Evolutionary conservation across 2,113 vertebrate species (phyloP).

Genomic region (Dipodomys merriami): DNA sequence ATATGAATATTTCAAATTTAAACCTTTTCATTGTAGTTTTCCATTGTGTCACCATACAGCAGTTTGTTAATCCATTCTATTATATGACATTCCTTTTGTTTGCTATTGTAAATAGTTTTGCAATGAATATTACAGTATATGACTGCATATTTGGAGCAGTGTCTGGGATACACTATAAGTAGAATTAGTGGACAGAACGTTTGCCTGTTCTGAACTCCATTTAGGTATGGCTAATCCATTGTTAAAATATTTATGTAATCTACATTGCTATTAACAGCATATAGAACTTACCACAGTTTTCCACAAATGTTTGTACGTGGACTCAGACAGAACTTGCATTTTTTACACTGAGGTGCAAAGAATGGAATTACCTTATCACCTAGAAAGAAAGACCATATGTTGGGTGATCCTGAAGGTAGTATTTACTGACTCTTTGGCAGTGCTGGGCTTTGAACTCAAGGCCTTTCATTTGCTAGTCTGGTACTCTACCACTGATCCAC

Average conservation of each 20-base stretch:
- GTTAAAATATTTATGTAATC: neutral
- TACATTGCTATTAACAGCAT: neutral
- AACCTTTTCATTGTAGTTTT: constrained; percentile 4
- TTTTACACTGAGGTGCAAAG: constrained; percentile 85
- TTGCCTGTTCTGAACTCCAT: neutral
- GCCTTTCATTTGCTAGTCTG: no score
- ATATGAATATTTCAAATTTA: neutral
- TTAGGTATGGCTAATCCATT: neutral
- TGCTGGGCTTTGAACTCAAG: no score
- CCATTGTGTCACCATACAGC: neutral
- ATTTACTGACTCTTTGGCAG: no score
- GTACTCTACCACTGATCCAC: no score
- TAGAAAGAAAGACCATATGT: constrained; percentile 65
- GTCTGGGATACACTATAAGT: neutral
- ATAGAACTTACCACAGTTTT: constrained; percentile 85
- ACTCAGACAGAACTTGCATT: constrained; percentile 86
- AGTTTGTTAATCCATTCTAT: neutral
- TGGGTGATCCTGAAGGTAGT: neutral
- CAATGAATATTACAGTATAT: neutral
- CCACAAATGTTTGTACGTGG: constrained; percentile 86
- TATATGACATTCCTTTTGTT: neutral
- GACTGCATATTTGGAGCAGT: neutral
- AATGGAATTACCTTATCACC: constrained; percentile 90
- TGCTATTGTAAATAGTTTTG: neutral
- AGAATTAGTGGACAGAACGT: neutral